A percentile compares a stretch with the other conserved stretches of the same genome.
Conservation (phyloP, 1,140 invertebrate genomes). For the Drosophila baimaii region DNA sequence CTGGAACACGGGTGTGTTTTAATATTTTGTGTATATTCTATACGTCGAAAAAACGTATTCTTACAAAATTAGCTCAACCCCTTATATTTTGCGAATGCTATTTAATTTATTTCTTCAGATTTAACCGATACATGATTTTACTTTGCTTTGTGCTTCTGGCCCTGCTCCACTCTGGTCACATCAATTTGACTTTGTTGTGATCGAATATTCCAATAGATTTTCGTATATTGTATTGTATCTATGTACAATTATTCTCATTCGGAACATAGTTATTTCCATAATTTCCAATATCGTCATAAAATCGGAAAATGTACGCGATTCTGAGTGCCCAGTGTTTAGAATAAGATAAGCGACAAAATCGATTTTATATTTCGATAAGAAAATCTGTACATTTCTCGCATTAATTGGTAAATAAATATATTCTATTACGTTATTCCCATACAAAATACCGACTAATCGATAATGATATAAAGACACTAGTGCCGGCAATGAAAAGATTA, state of each 20-base stretch:
- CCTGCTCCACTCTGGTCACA: constrained; percentile 18
- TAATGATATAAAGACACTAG: constrained; percentile 8
- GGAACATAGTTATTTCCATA: constrained; percentile 20
- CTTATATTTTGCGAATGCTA: too few relatives aligned
- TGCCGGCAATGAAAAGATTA: constrained; percentile 36
- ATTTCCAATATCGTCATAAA: constrained; percentile 10
- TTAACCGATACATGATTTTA: not conserved
- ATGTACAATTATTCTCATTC: constrained; percentile 39
- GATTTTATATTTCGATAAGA: constrained; percentile 17
- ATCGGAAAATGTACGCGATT: constrained; percentile 30
- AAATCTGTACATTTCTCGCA: constrained; percentile 6
- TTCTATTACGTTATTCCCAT: constrained; percentile 29
- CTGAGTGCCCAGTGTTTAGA: constrained; percentile 41
- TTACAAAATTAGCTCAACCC: too few relatives aligned
- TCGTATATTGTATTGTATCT: constrained; percentile 44
- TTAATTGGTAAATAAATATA: constrained; percentile 51
- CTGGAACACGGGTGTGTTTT: not conserved
- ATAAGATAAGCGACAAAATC: constrained; percentile 21
- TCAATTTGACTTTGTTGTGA: constrained; percentile 32
- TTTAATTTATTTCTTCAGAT: not conserved
- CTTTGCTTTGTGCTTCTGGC: not conserved
- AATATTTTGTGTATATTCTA: not conserved
- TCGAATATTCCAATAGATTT: constrained; percentile 50
- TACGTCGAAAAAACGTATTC: not conserved
- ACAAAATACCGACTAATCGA: constrained; percentile 13